Base-by-base conservation (phyloP, 2,113 vertebrate genomes). In the Junco hyemalis region DNA sequence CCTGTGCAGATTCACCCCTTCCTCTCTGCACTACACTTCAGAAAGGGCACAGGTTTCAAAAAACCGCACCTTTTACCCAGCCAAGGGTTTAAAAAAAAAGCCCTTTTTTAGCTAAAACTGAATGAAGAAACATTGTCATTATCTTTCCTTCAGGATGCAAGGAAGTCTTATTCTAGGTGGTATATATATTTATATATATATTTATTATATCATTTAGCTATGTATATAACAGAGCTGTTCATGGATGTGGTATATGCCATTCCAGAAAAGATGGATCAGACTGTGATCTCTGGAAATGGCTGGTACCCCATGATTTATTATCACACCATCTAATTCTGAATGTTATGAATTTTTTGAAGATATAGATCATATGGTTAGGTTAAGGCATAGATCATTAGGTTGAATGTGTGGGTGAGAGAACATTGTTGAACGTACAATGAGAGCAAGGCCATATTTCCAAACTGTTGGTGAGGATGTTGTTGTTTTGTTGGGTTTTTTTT, bases 261-360 rank as follows among this genome's bases (percentile, higher is more conserved):
- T 83, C 31, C 60, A 51, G 53, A 89, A 74, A 60, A 65, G 21
- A n/a, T 14, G n/a, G 47, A 38, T 40, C 45, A 38, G 33, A 16
- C 7, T 81, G n/a, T 2, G 4, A 29, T 44, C 35, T 57, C 70
- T 87, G 76, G 42, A 77, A 81, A 20, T 8, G 25, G 8, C 51
- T 70, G n/a, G 29, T 28, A 36, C n/a, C 19, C 19, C 42, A 6
- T 0, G 0, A 5, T 60, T 71, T 91, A 9, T 81, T 60, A 28
- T 22, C 59, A 31, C 59, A 53, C 11, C 48, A 50, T 79, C 40
- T 44, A 53, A 76, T 81, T 24, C 29, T 60, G 50, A 33, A 21
- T 76, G 74, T 53, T 70, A 31, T 64, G 25, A 19, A 12, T 9
- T 44, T 60, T 86, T 64, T 81, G 13, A 84, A 81, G 51, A 12